These are phyloP conservation scores for Antheraea yamamai DNA, from an alignment of 2,888 invertebrate species.

Conservation along the genomic window DNA sequence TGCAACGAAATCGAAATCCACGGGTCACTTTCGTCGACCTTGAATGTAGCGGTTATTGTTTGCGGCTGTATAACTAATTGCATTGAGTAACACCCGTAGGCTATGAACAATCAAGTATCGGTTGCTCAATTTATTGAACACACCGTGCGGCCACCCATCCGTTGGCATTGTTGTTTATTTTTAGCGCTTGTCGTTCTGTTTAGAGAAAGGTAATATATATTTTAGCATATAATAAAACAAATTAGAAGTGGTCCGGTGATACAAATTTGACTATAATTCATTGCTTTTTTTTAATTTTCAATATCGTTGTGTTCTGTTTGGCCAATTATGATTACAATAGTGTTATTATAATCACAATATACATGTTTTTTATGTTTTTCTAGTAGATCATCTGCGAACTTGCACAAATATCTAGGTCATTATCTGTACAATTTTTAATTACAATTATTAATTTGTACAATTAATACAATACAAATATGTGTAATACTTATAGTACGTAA, in stretches of 20 bases:
- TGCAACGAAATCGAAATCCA: conserved; percentile 53
- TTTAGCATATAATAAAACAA: neutral
- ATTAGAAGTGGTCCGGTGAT: neutral
- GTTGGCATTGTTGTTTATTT: conserved; percentile 13
- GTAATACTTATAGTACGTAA: too few species aligned
- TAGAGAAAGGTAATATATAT: neutral
- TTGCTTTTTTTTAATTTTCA: too few species aligned
- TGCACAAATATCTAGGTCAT: too few species aligned
- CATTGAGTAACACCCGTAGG: conserved; percentile 51
- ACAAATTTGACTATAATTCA: too few species aligned
- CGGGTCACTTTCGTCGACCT: conserved; percentile 62
- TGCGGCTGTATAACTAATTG: conserved; percentile 58
- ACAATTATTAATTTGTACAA: too few species aligned
- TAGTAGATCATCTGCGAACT: too few species aligned
- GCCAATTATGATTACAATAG: too few species aligned
- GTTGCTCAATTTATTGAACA: conserved; percentile 48
- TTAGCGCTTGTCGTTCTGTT: neutral
- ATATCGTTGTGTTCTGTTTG: too few species aligned
- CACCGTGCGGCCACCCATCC: conserved; percentile 17
- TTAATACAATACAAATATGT: too few species aligned
- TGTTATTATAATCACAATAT: too few species aligned
- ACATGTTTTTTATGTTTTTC: too few species aligned
- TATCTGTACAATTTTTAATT: too few species aligned
- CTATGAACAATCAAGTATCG: conserved; percentile 56
- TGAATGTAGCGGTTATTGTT: conserved; percentile 47